Conservation (phyloP, 2,888 invertebrate genomes). For the Diloba caeruleocephala region DNA sequence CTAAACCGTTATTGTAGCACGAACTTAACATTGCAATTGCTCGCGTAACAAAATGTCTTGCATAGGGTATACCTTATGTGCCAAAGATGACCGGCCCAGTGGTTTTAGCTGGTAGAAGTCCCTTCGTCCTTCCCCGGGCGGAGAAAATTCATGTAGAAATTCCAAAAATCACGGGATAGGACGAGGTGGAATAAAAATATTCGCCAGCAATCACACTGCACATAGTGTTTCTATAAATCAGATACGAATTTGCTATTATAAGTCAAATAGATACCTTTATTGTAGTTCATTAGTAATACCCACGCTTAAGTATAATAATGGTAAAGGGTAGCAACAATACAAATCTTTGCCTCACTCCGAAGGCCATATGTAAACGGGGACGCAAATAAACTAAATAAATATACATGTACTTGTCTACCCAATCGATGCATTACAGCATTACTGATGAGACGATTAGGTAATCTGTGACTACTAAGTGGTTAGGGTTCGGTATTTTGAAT, state of each 20-base stretch:
- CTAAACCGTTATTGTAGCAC: constrained; percentile 20
- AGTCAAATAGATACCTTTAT: too few species aligned
- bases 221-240: too few species aligned
- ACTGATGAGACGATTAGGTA: not conserved
- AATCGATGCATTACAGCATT: constrained; percentile 11
- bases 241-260: too few species aligned
- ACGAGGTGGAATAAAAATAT: too few species aligned
- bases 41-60: constrained; percentile 41
- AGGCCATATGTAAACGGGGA: constrained; percentile 30
- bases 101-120: too few species aligned
- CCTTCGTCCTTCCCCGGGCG: too few species aligned
- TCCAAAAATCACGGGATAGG: too few species aligned
- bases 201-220: too few species aligned
- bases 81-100: too few species aligned
- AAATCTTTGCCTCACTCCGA: constrained; percentile 32
- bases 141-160: too few species aligned
- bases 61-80: constrained; percentile 39
- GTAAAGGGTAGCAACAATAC: constrained; percentile 21
- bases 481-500: too few species aligned
- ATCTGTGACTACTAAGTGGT: not conserved
- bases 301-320: constrained; percentile 9
- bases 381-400: constrained; percentile 19
- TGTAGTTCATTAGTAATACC: too few species aligned
- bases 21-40: constrained; percentile 37
- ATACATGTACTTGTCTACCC: not conserved